phyloP scores from a whole-genome alignment of 1,140 invertebrate species.

The Papilio aristodemus region DNA sequence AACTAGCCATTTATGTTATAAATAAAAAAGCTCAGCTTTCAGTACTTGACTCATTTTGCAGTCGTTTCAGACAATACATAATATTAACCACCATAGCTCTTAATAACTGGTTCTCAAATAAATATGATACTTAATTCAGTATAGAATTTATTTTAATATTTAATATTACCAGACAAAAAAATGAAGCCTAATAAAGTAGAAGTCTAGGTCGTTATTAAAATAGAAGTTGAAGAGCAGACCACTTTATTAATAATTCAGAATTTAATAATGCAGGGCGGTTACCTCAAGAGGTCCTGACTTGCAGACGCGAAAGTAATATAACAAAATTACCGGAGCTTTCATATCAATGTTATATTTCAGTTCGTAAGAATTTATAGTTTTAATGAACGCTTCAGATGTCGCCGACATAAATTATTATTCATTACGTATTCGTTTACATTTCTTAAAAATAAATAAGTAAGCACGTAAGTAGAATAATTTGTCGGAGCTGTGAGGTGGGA shows the following conservation, averaged over 20 bases:
- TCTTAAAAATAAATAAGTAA: too few species aligned
- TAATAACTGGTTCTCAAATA: too few species aligned
- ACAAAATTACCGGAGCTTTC: slow-evolving; percentile 25
- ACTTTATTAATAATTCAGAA: slow-evolving; percentile 32
- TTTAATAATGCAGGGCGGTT: slow-evolving; percentile 33
- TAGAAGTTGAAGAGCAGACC: slow-evolving; percentile 11
- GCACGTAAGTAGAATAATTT: too few species aligned
- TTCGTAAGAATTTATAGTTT: slow-evolving; percentile 17
- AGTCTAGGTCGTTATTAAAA: slow-evolving; percentile 22
- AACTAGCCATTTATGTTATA: too few species aligned
- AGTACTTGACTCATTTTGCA: too few species aligned
- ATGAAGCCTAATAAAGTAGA: slow-evolving; percentile 22
- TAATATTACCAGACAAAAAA: background rate
- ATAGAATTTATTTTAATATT: slow-evolving; percentile 1
- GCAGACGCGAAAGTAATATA: slow-evolving; percentile 30
- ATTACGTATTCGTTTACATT: background rate
- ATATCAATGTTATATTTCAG: slow-evolving; percentile 27
- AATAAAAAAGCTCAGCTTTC: too few species aligned
- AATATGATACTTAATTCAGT: too few species aligned
- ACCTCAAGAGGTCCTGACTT: slow-evolving; percentile 25
- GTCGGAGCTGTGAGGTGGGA: too few species aligned
- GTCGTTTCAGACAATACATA: too few species aligned
- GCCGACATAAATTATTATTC: background rate
- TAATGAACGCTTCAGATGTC: slow-evolving; percentile 17
- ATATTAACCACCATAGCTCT: too few species aligned